A percentile compares a stretch with the other conserved stretches of the same genome.
These are phyloP conservation scores for Prionailurus bengalensis DNA, from an alignment of 2,113 vertebrate genomes.

Conservation along the genomic window DNA sequence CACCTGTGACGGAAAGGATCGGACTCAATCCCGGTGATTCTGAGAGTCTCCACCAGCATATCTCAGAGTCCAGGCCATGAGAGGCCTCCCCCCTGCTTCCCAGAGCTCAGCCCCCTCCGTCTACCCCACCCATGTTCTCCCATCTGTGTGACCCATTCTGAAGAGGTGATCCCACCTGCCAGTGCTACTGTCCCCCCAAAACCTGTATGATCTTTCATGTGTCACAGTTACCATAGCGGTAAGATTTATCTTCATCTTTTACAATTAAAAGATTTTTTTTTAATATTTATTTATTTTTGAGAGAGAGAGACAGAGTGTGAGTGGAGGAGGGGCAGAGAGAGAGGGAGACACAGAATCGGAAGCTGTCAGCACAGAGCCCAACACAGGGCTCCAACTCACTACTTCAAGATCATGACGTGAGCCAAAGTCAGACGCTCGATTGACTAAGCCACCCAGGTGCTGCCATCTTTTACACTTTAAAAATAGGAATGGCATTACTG, in stretches of 20 bases:
- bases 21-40: not conserved
- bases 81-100: not conserved
- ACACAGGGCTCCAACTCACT: no score
- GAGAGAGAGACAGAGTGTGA: no score
- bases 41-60: not conserved
- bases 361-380: no score
- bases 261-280: not conserved
- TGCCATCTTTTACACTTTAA: slow-evolving; percentile 10
- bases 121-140: fast-evolving
- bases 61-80: not conserved
- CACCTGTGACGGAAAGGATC: not conserved
- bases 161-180: not conserved
- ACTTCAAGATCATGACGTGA: no score
- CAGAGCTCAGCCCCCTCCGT: not conserved
- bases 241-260: slow-evolving; percentile 32
- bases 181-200: not conserved
- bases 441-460: no score
- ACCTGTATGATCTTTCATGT: not conserved
- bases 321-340: no score
- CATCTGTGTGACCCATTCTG: not conserved
- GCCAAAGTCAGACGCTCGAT: no score
- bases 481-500: slow-evolving; percentile 16
- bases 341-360: no score
- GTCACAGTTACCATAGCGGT: slow-evolving; percentile 12
- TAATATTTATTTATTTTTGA: no score